A percentile compares a stretch with the other conserved stretches of the same genome.
Conservation (phyloP, 2,113 vertebrate genomes). For the Macroglossus sobrinus region DNA sequence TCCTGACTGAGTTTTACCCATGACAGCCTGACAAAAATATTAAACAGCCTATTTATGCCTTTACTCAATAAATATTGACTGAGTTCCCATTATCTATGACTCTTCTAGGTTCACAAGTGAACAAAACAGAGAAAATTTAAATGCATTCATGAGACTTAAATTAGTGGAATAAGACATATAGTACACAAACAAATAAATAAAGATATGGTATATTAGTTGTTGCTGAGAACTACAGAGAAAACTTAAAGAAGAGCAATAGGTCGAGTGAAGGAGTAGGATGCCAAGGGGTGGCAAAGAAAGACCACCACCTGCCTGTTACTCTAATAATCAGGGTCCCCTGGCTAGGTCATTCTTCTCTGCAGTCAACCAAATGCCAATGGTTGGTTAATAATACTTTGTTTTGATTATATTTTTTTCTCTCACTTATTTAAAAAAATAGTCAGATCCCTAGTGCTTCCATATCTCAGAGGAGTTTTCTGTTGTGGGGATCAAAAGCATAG, state of each 20-base stretch:
- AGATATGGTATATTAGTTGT: neutral
- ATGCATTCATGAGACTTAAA: neutral
- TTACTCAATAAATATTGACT: constrained; percentile 11
- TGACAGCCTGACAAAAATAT: neutral
- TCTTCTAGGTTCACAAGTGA: neutral
- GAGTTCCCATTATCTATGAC: neutral
- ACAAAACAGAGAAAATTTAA: constrained; percentile 27
- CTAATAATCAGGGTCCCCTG: neutral
- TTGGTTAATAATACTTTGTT: neutral
- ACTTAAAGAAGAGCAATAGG: neutral
- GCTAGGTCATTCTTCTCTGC: neutral
- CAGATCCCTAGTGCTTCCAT: neutral
- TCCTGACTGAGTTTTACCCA: neutral
- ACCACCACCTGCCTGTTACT: neutral
- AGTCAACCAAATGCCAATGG: neutral
- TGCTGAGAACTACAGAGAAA: neutral
- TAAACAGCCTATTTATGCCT: neutral
- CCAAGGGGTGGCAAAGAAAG: neutral
- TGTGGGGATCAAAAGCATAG: neutral
- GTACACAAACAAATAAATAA: neutral
- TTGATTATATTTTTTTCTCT: neutral
- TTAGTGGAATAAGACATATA: neutral
- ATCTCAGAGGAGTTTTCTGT: neutral
- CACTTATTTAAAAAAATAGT: neutral
- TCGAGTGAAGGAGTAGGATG: neutral